Percentiles rank a stretch among this genome's conserved stretches.
These are phyloP conservation scores for Leucophenga montana DNA, from an alignment of 2,888 invertebrate genomes.

Conservation along the genomic window DNA sequence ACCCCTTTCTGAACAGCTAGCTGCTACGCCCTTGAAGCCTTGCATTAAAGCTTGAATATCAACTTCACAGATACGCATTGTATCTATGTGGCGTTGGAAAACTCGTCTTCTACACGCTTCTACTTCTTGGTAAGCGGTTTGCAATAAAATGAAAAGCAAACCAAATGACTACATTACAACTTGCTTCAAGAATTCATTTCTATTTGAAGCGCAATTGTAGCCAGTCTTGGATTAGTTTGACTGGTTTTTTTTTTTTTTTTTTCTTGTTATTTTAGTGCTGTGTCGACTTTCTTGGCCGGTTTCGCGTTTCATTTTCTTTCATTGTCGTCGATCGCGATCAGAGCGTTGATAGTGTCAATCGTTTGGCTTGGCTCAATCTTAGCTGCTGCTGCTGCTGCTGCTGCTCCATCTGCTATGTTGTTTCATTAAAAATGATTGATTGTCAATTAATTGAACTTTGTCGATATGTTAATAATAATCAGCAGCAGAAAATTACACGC, in stretches of 20 bases:
- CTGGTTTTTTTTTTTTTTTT: neutral
- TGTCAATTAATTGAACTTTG: slow-evolving; percentile 68
- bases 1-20: no score
- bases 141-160: slow-evolving; percentile 12
- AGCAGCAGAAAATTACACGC: slow-evolving; percentile 46
- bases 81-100: neutral
- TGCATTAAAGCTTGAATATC: neutral
- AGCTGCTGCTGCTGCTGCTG: neutral
- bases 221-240: slow-evolving; percentile 1
- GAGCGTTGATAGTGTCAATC: slow-evolving; percentile 21
- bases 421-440: slow-evolving; percentile 70
- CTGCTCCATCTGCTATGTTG: no score
- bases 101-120: slow-evolving; percentile 11
- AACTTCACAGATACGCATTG: neutral
- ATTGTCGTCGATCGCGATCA: neutral
- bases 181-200: neutral
- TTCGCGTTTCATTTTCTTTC: neutral
- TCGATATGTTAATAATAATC: slow-evolving; percentile 65
- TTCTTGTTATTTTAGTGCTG: neutral
- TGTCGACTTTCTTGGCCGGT: neutral
- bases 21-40: no score
- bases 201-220: neutral
- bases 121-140: neutral
- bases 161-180: slow-evolving; percentile 24
- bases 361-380: neutral